These are phyloP conservation scores for Drosophila ochracea DNA, from an alignment of 2,888 invertebrate genomes.

Conservation along the genomic window DNA sequence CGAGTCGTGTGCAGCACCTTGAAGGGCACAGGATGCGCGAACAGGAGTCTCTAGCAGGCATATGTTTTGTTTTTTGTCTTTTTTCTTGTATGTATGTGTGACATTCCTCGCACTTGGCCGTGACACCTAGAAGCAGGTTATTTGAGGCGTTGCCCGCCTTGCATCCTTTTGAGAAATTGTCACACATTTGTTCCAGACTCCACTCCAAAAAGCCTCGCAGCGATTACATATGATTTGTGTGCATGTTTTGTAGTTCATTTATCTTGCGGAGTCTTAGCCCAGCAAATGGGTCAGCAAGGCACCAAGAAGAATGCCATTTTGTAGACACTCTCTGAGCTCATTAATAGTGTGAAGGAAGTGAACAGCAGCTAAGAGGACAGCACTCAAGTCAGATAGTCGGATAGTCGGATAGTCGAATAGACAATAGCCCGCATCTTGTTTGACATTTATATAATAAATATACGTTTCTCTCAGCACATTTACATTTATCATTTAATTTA, in stretches of 20 bases:
- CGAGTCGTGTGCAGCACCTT: slow-evolving; percentile 54
- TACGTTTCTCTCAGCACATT: slow-evolving; percentile 14
- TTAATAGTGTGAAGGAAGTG: slow-evolving; percentile 27
- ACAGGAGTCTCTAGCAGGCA: slow-evolving; percentile 20
- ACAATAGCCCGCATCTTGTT: slow-evolving; percentile 32
- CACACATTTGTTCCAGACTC: slow-evolving; percentile 69
- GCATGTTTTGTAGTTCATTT: slow-evolving; percentile 76
- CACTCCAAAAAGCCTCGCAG: slow-evolving; percentile 24
- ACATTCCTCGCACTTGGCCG: slow-evolving; percentile 69
- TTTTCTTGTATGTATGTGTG: slow-evolving; percentile 58
- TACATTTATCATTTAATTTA: slow-evolving; percentile 40
- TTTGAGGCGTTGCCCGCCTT: not conserved
- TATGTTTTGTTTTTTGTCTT: slow-evolving; percentile 48
- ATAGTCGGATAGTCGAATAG: not conserved
- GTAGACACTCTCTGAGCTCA: slow-evolving; percentile 20
- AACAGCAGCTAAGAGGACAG: not conserved
- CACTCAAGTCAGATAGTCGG: slow-evolving; percentile 5
- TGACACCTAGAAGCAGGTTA: slow-evolving; percentile 61
- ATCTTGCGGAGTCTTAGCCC: slow-evolving; percentile 53
- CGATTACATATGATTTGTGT: slow-evolving; percentile 73
- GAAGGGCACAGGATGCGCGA: slow-evolving; percentile 37
- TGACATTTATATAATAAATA: slow-evolving; percentile 45
- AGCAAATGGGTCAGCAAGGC: slow-evolving; percentile 64
- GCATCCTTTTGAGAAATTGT: slow-evolving; percentile 69
- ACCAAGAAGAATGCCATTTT: slow-evolving; percentile 30